Percentiles rank a stretch among this genome's conserved stretches.
Evolutionary conservation across 1,140 invertebrate genomes (phyloP).

Genomic region (Gonioctena quinquepunctata): DNA sequence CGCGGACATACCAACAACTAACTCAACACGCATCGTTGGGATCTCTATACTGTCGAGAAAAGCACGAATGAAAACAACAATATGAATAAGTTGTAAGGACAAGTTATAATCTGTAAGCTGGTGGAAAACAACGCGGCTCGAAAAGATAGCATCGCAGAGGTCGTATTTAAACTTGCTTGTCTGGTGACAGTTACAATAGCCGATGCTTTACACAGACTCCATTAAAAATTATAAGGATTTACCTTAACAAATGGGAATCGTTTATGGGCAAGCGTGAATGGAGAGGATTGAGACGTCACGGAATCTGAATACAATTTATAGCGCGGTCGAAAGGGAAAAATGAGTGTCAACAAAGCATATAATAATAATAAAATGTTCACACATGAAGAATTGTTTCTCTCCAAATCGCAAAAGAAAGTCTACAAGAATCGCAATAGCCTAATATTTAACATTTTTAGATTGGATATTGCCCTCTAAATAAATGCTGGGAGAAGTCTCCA

Average conservation of each 20-base stretch:
- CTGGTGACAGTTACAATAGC: conserved; percentile 32
- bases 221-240: conserved; percentile 38
- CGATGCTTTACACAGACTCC: conserved; percentile 20
- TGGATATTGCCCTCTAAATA: too few species aligned
- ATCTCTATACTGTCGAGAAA: not conserved
- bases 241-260: conserved; percentile 28
- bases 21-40: not conserved
- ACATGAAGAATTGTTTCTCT: too few species aligned
- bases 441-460: too few species aligned
- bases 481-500: too few species aligned
- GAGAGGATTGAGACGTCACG: conserved; percentile 30
- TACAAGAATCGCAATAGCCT: too few species aligned
- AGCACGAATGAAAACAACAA: conserved; percentile 4
- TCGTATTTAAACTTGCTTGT: conserved; percentile 20
- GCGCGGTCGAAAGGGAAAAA: too few species aligned
- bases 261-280: conserved; percentile 20
- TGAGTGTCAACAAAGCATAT: too few species aligned
- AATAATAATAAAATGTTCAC: too few species aligned
- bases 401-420: too few species aligned
- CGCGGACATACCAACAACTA: not conserved
- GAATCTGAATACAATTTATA: conserved; percentile 25
- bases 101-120: conserved; percentile 27
- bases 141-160: conserved; percentile 16
- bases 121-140: conserved; percentile 17
- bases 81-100: conserved; percentile 25